phyloP scores from a whole-genome alignment of 2,797 vertebrate species.

The Gobionotothen gibberifrons region DNA sequence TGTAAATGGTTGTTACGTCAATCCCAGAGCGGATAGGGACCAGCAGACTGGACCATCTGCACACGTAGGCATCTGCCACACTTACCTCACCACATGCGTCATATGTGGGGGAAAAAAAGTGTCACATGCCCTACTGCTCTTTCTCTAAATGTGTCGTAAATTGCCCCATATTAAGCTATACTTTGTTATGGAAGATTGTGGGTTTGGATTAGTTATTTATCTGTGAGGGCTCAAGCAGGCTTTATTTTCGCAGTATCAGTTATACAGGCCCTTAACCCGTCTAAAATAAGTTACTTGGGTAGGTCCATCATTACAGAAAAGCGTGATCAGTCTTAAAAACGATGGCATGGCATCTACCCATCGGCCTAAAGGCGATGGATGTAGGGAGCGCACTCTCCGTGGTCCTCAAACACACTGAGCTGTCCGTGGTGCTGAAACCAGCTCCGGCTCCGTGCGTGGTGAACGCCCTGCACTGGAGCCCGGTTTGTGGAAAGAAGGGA shows the following conservation, averaged over 20 bases:
- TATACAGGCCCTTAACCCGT: conserved; percentile 17
- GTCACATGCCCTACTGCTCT: conserved; percentile 65
- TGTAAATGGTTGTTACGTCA: conserved; percentile 63
- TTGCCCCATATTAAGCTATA: conserved; percentile 29
- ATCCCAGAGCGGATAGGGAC: conserved; percentile 64
- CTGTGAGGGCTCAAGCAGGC: neutral
- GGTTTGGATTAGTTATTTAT: conserved; percentile 2
- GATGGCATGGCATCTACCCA: conserved; percentile 8
- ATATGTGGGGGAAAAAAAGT: conserved; percentile 58
- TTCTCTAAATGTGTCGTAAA: conserved; percentile 52
- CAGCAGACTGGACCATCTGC: conserved; percentile 75
- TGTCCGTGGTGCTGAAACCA: conserved; percentile 74
- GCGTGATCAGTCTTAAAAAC: neutral
- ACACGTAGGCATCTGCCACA: conserved; percentile 79
- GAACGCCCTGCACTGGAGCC: conserved; percentile 78
- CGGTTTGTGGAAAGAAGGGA: conserved; percentile 39
- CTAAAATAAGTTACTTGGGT: conserved; percentile 23
- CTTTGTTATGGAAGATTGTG: conserved; percentile 1
- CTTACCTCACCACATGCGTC: conserved; percentile 83
- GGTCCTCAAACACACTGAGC: conserved; percentile 70
- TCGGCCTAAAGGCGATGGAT: neutral
- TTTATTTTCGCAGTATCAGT: conserved; percentile 14
- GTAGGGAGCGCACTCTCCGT: conserved; percentile 63
- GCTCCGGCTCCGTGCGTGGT: conserved; percentile 63
- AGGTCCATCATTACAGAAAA: conserved; percentile 23